A percentile compares a stretch with the other conserved stretches of the same genome.
Evolutionary conservation across 2,113 vertebrate species (phyloP).

Genomic region (Tachysurus fulvidraco): DNA sequence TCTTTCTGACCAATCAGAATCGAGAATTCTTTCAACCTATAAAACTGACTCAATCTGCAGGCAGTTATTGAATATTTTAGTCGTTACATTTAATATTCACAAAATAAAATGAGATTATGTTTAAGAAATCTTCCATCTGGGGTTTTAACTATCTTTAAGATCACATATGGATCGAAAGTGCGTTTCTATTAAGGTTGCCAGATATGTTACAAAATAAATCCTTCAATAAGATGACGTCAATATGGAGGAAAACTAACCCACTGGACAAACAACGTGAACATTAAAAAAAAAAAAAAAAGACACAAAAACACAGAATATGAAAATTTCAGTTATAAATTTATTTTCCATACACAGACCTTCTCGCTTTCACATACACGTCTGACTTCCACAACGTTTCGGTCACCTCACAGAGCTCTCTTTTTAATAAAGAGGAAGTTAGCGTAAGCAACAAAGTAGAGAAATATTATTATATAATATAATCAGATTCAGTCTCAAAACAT

Average conservation of each 20-base stretch:
- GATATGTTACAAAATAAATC: no score
- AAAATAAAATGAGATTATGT: no score
- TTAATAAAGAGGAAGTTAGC: constrained; percentile 52
- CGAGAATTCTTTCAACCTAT: not conserved
- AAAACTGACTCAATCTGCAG: not conserved
- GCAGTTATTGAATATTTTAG: no score
- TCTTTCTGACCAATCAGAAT: not conserved
- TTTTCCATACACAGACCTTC: constrained; percentile 73
- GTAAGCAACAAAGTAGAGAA: constrained; percentile 39
- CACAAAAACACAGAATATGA: not conserved
- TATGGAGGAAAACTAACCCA: not conserved
- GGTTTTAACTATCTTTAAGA: no score
- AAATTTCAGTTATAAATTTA: constrained; percentile 71
- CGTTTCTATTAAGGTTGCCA: no score
- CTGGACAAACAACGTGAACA: not conserved
- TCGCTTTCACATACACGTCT: constrained; percentile 66
- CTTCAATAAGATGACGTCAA: no score
- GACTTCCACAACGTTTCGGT: constrained; percentile 62
- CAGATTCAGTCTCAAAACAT: not conserved
- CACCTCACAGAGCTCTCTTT: constrained; percentile 63
- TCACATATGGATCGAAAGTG: no score
- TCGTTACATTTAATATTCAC: no score
- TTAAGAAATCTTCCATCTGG: not conserved
- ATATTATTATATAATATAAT: not conserved
- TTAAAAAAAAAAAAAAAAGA: not conserved